phyloP scores from a whole-genome alignment of 2,888 invertebrate species.

The Thalpophila matura region DNA sequence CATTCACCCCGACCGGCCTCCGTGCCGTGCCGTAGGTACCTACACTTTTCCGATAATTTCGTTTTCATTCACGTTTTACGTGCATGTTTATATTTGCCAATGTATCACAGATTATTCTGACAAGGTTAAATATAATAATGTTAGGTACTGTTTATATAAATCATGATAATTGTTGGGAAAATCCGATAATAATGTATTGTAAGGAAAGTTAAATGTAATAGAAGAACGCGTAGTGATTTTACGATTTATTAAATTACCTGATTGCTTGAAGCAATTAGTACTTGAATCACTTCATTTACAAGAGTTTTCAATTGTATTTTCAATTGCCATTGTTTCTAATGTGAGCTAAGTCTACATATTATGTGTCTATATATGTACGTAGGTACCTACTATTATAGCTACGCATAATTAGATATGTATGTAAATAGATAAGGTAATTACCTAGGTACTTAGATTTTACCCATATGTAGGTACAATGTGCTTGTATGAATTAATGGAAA shows the following conservation, averaged over 20 bases:
- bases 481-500: too few species aligned
- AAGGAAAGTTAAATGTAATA: conserved; percentile 2
- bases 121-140: conserved; percentile 37
- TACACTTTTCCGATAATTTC: conserved; percentile 56
- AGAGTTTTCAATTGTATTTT: background rate
- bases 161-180: conserved; percentile 13
- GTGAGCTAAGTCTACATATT: background rate
- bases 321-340: background rate
- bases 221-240: conserved; percentile 11
- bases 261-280: background rate
- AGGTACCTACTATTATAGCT: too few species aligned
- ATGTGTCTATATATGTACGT: background rate
- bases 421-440: too few species aligned
- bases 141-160: conserved; percentile 1
- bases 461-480: too few species aligned
- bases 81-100: conserved; percentile 4
- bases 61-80: conserved; percentile 45
- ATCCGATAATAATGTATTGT: background rate
- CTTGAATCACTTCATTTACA: background rate
- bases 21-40: conserved; percentile 8
- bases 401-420: too few species aligned
- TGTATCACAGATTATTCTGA: background rate
- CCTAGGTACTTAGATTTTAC: too few species aligned
- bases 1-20: conserved; percentile 55
- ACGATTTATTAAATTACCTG: background rate